Evolutionary conservation across 1,140 invertebrate genomes (phyloP), one percentile per base, ranked within the genome.

Genomic region (Helicoverpa zea): DNA sequence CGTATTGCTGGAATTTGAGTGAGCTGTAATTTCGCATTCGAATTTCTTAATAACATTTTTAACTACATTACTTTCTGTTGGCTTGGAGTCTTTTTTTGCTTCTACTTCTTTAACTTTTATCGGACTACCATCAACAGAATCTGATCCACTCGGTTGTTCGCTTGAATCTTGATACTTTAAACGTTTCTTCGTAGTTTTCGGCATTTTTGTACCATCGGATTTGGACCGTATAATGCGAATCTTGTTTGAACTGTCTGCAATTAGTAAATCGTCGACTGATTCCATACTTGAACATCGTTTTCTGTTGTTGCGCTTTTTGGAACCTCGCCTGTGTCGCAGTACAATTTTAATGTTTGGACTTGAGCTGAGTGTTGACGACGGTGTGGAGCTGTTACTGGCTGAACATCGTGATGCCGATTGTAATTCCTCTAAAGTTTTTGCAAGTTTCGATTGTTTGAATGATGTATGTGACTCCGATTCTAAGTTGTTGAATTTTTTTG

Each of bases 401-500:
- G 91, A 89, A 84, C 84, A 88, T 83, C 89, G 73, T 10, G 91
- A 86, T 16, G 79, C 81, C 49, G 88, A 82, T 84, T 92, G 90
- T 82, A 94, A 82, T 63, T 92, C 90, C 89, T 94, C 93, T 81
- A 94, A 90, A 5, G 91, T 93, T 84, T 92, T 94, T 5, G 86
- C 88, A 80, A 95, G 80, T 87, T 94, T 95, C 9, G 93, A 89
- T 79, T 95, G 92, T 78, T 93, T 95, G 10, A 94, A 82, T 23
- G 83, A 78, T 10, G 87, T 93, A 70, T 83, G 83, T 72, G 88
- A 84, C 74, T 95, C 93, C 80, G 86, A 91, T 30, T 94, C 91
- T 86, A 96, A 88, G 83, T 95, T 89, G 85, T 96, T 96, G 84
- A 96, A 96, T 85, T 96, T 96, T 81, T 95, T 95, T 2, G 96